Evolutionary conservation across 2,888 invertebrate species (phyloP).

Genomic region (Exephanes ischioxanthus): DNA sequence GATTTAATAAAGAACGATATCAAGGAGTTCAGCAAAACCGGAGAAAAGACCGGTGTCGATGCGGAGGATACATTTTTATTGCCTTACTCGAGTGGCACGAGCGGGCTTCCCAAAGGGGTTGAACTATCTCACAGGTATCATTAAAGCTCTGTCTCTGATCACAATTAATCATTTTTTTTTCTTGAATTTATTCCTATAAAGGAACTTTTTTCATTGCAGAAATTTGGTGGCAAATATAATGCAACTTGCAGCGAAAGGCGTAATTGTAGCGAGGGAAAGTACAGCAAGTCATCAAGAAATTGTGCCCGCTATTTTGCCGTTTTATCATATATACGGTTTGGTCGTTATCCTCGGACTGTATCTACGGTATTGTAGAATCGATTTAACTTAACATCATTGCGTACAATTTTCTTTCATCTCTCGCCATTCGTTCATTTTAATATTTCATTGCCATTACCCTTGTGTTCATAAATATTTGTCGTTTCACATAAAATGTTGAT

Average conservation of each 20-base stretch:
- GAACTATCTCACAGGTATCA: conserved; percentile 86
- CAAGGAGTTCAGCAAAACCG: conserved; percentile 68
- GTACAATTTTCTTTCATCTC: conserved; percentile 78
- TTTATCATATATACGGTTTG: conserved; percentile 94
- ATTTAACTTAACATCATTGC: background rate
- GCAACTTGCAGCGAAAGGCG: conserved; percentile 73
- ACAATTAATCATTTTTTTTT: conserved; percentile 2
- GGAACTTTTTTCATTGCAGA: conserved; percentile 65
- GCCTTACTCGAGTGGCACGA: conserved; percentile 95
- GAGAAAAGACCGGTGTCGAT: conserved; percentile 48
- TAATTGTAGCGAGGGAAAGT: conserved; percentile 63
- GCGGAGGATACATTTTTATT: conserved; percentile 88
- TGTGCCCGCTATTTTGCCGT: conserved; percentile 90
- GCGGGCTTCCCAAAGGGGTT: conserved; percentile 93
- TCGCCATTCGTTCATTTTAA: background rate
- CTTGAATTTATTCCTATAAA: background rate
- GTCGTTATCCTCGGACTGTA: conserved; percentile 87
- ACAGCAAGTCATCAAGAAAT: conserved; percentile 87
- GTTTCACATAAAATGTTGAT: background rate
- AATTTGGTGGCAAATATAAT: conserved; percentile 86
- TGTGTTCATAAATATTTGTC: background rate
- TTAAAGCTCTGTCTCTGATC: background rate
- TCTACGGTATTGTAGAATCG: conserved; percentile 80
- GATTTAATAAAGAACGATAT: conserved; percentile 69
- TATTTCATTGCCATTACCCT: background rate